A percentile compares a stretch with the other conserved stretches of the same genome.
These are phyloP conservation scores for Drosophila macrothrix DNA, from an alignment of 2,888 invertebrate genomes.

Conservation along the genomic window DNA sequence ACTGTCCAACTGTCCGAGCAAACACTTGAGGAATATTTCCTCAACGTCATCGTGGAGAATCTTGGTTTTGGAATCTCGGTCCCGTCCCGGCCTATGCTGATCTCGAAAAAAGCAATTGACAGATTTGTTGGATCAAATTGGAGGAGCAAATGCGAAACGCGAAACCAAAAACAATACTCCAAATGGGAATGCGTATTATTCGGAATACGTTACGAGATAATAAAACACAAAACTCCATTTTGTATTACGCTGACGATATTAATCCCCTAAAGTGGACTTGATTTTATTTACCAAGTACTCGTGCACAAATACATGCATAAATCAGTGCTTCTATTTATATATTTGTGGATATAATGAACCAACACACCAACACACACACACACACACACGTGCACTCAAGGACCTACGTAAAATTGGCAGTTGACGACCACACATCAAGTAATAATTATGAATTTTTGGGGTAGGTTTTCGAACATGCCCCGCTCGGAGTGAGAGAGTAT, in stretches of 20 bases:
- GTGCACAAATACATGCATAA: conserved; percentile 7
- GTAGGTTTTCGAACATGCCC: conserved; percentile 62
- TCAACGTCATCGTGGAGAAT: not conserved
- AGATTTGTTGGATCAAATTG: not conserved
- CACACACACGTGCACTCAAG: conserved; percentile 16
- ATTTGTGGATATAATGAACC: conserved; percentile 20
- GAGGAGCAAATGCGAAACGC: not conserved
- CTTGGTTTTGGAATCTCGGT: not conserved
- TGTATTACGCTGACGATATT: conserved; percentile 23
- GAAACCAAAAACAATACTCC: not conserved
- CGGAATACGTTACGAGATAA: not conserved
- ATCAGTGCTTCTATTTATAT: not conserved
- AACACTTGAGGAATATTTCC: not conserved
- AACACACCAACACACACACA: conserved; percentile 16
- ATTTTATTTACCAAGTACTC: conserved; percentile 37
- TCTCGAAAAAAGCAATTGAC: not conserved
- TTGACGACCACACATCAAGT: conserved; percentile 72
- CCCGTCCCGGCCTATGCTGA: not conserved
- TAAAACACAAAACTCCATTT: conserved; percentile 46
- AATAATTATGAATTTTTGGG: conserved; percentile 76
- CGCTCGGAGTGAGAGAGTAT: conserved; percentile 18
- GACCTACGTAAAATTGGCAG: conserved; percentile 31
- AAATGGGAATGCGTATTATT: not conserved
- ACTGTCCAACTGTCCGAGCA: too few species aligned
- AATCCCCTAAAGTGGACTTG: conserved; percentile 42